Conservation (phyloP, 53 echinoderm and acorn worm species). For the Patiria pectinifera region DNA sequence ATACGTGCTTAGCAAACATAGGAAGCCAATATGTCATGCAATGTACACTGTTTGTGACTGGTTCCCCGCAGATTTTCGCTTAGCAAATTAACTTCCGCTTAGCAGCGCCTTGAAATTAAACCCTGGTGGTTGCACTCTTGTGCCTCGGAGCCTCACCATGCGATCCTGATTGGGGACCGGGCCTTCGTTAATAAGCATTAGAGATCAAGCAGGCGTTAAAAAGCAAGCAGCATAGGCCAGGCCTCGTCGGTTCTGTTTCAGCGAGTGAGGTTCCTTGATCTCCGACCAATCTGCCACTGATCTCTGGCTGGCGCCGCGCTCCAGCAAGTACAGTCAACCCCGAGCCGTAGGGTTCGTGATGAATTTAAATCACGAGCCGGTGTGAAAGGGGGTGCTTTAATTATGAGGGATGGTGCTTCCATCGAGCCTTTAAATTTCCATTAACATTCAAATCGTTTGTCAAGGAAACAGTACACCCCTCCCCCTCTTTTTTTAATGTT, state of each 20-base stretch:
- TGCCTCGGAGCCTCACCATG: neutral
- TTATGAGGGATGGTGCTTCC: neutral
- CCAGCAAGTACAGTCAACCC: slow-evolving; percentile 39
- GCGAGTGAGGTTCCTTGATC: neutral
- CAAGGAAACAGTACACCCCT: too few relatives aligned
- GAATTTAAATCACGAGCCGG: slow-evolving; percentile 23
- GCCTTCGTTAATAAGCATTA: neutral
- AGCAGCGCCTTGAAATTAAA: too few relatives aligned
- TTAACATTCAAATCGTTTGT: neutral
- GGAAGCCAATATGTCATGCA: too few relatives aligned
- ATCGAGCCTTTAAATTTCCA: neutral
- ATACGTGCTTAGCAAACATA: too few relatives aligned
- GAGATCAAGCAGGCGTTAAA: slow-evolving; percentile 16
- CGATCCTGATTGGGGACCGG: slow-evolving; percentile 17
- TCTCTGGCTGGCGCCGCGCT: neutral
- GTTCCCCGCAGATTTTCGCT: too few relatives aligned
- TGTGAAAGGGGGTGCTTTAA: neutral
- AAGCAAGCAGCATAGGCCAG: neutral
- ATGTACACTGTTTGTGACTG: too few relatives aligned
- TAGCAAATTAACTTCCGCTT: too few relatives aligned
- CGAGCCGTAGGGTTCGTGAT: neutral
- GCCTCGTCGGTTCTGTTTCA: neutral
- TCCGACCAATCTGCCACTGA: neutral
- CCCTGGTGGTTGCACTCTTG: slow-evolving; percentile 17
- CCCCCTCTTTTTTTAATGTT: too few relatives aligned